These are phyloP conservation scores for Leptodactylus fuscus DNA, from an alignment of 2,113 vertebrate species.

Conservation along the genomic window DNA sequence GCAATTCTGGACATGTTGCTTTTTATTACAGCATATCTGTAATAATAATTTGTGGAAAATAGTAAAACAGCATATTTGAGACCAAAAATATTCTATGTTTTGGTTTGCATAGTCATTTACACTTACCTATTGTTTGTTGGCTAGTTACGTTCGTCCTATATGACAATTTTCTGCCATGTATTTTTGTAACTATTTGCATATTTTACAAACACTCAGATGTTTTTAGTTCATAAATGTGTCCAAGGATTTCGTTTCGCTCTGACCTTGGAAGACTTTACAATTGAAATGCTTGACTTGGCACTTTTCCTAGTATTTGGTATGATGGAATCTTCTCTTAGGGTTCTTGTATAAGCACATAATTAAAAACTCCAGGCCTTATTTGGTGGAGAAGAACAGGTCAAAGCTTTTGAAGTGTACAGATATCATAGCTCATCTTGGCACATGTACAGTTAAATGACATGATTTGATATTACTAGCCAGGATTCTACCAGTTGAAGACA, in stretches of 20 bases:
- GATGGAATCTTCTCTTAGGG: constrained; percentile 28
- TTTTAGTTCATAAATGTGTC: constrained; percentile 11
- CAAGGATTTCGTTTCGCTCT: constrained; percentile 15
- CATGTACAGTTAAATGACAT: background rate
- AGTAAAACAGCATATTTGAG: background rate
- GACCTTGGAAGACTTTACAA: constrained; percentile 20
- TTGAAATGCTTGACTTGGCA: constrained; percentile 35
- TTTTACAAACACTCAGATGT: background rate
- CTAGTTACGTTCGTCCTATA: background rate
- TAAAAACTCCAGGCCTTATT: constrained; percentile 33
- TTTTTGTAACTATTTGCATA: constrained; percentile 2
- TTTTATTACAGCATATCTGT: too few species aligned
- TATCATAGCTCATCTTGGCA: constrained; percentile 22
- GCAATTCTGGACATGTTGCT: too few species aligned
- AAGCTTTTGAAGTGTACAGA: constrained; percentile 9
- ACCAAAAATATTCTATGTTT: background rate
- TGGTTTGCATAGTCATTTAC: background rate
- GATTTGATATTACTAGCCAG: background rate
- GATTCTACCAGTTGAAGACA: background rate
- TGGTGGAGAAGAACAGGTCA: constrained; percentile 42
- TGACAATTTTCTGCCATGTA: background rate
- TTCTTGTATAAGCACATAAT: constrained; percentile 9
- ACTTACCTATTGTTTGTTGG: background rate
- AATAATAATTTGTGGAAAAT: too few species aligned
- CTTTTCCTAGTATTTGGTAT: constrained; percentile 37